These are phyloP conservation scores for Eledone cirrhosa DNA, from an alignment of 2,888 invertebrate genomes.

Conservation along the genomic window DNA sequence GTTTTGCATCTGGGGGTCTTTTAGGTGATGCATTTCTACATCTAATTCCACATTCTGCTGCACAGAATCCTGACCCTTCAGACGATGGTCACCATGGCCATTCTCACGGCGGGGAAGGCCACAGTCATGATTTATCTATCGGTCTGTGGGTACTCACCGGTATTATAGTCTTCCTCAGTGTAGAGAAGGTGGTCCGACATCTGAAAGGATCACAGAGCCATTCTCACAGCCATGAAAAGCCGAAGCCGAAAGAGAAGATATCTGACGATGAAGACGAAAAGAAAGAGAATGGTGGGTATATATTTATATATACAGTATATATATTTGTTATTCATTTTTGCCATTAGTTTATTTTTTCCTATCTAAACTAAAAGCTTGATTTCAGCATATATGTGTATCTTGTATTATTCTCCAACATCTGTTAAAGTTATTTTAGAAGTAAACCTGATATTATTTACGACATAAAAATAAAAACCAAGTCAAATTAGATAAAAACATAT, in stretches of 20 bases:
- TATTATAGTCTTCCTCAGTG: constrained; percentile 88
- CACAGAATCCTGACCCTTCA: constrained; percentile 66
- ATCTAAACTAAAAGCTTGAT: too few species aligned
- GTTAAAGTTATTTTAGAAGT: too few species aligned
- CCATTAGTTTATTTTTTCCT: too few species aligned
- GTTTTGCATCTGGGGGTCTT: constrained; percentile 75
- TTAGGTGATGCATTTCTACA: constrained; percentile 99
- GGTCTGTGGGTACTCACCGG: constrained; percentile 95
- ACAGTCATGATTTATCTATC: constrained; percentile 82
- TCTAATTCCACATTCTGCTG: constrained; percentile 93
- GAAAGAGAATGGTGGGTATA: constrained; percentile 29
- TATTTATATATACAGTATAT: too few species aligned
- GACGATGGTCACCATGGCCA: constrained; percentile 67
- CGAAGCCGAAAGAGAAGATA: constrained; percentile 36
- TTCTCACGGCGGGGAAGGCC: constrained; percentile 47
- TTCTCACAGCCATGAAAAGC: constrained; percentile 74
- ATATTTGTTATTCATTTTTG: too few species aligned
- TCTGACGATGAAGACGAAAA: constrained; percentile 39
- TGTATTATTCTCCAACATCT: too few species aligned
- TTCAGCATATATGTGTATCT: too few species aligned
- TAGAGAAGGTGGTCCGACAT: constrained; percentile 82
- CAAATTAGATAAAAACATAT: too few species aligned
- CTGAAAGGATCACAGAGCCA: constrained; percentile 81
- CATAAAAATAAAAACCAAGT: too few species aligned
- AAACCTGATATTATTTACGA: too few species aligned